Evolutionary conservation across 2,888 invertebrate genomes (phyloP).

Genomic region (Arge pagana): DNA sequence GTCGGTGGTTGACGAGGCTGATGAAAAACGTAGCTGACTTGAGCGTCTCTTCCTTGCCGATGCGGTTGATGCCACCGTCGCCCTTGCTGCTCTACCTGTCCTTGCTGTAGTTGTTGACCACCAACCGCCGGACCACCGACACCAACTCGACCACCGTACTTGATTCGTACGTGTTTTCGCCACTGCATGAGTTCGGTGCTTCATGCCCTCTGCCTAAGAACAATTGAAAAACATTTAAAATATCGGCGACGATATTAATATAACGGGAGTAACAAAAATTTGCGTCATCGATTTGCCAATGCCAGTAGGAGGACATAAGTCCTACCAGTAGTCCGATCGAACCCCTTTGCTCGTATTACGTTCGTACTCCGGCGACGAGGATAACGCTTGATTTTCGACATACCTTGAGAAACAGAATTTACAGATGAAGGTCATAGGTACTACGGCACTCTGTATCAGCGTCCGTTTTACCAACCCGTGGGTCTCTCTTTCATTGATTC

Average conservation of each 20-base stretch:
- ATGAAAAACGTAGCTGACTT: conserved; percentile 52
- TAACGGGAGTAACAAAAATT: too few species aligned
- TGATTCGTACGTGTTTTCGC: conserved; percentile 59
- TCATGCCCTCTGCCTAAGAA: conserved; percentile 54
- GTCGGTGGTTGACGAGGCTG: conserved; percentile 51
- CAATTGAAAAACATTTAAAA: conserved; percentile 29
- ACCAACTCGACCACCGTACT: conserved; percentile 59
- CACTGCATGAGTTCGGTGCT: conserved; percentile 59
- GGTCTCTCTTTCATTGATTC: conserved; percentile 37
- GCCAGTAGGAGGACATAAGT: too few species aligned
- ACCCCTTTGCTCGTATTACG: too few species aligned
- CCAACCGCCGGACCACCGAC: conserved; percentile 52
- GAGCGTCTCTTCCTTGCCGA: conserved; percentile 49
- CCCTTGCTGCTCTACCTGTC: conserved; percentile 54
- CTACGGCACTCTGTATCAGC: conserved; percentile 15
- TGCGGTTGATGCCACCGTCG: conserved; percentile 58
- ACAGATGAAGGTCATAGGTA: conserved; percentile 15
- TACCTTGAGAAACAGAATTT: conserved; percentile 8
- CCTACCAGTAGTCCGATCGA: too few species aligned
- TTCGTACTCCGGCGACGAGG: too few species aligned
- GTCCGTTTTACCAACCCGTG: conserved; percentile 9
- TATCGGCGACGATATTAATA: too few species aligned
- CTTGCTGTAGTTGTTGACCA: conserved; percentile 39
- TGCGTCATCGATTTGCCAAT: too few species aligned
- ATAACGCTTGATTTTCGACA: too few species aligned